Evolutionary conservation across 2,113 vertebrate genomes (phyloP).

Genomic region (Anser brachyrhynchus): DNA sequence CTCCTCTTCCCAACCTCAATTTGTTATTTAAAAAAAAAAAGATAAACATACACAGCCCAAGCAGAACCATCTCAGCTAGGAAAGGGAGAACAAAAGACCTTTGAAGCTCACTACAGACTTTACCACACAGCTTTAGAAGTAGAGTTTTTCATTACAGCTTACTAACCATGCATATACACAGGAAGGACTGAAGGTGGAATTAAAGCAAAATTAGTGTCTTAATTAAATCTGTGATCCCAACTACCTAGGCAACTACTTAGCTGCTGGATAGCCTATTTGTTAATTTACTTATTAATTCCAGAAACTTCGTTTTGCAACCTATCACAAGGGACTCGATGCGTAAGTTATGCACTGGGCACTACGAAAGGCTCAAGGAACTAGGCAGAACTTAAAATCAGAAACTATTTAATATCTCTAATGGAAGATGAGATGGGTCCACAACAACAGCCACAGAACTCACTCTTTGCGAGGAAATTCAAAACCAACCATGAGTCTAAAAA

Average conservation of each 20-base stretch:
- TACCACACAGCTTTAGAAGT: not conserved
- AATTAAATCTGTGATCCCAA: not conserved
- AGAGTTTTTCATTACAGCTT: not conserved
- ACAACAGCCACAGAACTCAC: not conserved
- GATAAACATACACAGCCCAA: not conserved
- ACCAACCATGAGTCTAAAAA: not conserved
- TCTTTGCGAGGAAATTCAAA: not conserved
- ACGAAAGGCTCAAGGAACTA: not conserved
- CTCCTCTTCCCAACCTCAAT: not conserved
- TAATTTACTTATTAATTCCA: not conserved
- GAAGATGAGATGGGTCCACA: not conserved
- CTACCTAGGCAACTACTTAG: not conserved
- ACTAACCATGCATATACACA: not conserved
- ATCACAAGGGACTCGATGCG: fast-evolving
- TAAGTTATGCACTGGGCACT: not conserved
- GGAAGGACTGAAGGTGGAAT: not conserved
- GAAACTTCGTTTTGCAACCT: not conserved
- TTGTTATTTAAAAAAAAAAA: not conserved
- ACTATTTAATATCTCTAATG: not conserved
- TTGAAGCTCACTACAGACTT: not conserved
- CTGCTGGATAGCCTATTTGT: not conserved
- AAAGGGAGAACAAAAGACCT: not conserved
- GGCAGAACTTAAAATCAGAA: not conserved
- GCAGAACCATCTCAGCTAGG: not conserved
- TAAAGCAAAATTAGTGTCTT: not conserved